Percentiles rank a stretch among this genome's conserved stretches.
These are phyloP conservation scores for Sipha flava DNA, from an alignment of 1,140 invertebrate species.

Conservation along the genomic window DNA sequence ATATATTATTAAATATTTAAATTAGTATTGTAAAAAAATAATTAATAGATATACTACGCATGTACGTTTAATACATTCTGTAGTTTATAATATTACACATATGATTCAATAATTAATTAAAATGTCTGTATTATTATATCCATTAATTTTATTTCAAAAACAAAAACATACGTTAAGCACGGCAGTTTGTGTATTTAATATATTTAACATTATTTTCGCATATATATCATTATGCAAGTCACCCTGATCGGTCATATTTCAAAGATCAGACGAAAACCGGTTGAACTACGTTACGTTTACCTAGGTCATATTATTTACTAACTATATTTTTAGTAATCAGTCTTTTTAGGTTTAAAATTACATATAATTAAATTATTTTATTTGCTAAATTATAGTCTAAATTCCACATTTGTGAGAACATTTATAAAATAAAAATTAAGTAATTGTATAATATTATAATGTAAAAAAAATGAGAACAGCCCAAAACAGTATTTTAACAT, in stretches of 20 bases:
- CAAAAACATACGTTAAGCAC: no score
- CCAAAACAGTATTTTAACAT: neutral
- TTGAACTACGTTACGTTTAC: neutral
- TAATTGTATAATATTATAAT: neutral
- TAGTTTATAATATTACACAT: no score
- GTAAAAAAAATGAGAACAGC: no score
- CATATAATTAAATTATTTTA: neutral
- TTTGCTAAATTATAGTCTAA: neutral
- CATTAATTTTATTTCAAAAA: no score
- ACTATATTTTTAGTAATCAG: neutral
- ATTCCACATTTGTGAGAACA: neutral
- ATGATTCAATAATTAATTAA: no score
- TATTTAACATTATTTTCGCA: neutral
- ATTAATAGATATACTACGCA: no score
- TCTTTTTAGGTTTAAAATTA: neutral
- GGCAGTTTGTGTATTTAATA: no score
- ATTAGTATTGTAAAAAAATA: no score
- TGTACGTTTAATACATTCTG: no score
- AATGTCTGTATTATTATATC: no score
- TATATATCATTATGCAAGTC: neutral
- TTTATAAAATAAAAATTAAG: neutral
- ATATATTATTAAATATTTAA: no score
- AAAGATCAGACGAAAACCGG: neutral
- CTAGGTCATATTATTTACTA: neutral
- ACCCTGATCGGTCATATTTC: neutral